These are phyloP conservation scores for Kryptopterus vitreolus DNA, from an alignment of 2,797 vertebrate genomes.

Conservation along the genomic window DNA sequence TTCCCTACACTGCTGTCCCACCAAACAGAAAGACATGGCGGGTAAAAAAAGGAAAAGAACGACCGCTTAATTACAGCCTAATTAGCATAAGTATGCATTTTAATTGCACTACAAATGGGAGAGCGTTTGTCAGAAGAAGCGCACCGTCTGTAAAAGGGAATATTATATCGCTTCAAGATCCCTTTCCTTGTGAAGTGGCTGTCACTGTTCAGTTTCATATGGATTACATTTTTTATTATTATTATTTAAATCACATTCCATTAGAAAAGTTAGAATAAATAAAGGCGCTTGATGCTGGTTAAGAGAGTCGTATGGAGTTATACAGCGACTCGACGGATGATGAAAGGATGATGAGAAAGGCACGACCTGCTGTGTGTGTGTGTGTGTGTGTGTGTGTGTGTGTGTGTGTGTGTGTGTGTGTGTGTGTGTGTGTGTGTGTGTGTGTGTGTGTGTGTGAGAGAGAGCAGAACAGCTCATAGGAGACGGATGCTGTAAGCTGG, in stretches of 20 bases:
- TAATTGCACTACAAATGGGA: constrained; percentile 99
- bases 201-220: constrained; percentile 98
- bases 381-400: too few species aligned
- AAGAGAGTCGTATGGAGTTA: constrained; percentile 77
- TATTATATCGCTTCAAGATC: constrained; percentile 99
- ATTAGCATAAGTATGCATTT: constrained; percentile 99
- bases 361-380: too few species aligned
- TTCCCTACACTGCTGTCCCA: constrained; percentile 82
- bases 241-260: constrained; percentile 81
- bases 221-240: constrained; percentile 83
- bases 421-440: too few species aligned
- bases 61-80: constrained; percentile 99
- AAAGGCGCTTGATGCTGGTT: constrained; percentile 87
- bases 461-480: constrained; percentile 8
- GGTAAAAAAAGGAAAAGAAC: constrained; percentile 93
- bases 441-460: too few species aligned
- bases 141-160: constrained; percentile 99
- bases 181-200: constrained; percentile 94
- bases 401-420: too few species aligned
- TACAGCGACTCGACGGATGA: constrained; percentile 57
- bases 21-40: constrained; percentile 83
- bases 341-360: constrained; percentile 18
- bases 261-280: constrained; percentile 84
- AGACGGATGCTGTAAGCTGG: constrained; percentile 14
- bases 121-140: constrained; percentile 98